These are phyloP conservation scores for Ladona fulva DNA, from an alignment of 1,140 invertebrate species.

Conservation along the genomic window DNA sequence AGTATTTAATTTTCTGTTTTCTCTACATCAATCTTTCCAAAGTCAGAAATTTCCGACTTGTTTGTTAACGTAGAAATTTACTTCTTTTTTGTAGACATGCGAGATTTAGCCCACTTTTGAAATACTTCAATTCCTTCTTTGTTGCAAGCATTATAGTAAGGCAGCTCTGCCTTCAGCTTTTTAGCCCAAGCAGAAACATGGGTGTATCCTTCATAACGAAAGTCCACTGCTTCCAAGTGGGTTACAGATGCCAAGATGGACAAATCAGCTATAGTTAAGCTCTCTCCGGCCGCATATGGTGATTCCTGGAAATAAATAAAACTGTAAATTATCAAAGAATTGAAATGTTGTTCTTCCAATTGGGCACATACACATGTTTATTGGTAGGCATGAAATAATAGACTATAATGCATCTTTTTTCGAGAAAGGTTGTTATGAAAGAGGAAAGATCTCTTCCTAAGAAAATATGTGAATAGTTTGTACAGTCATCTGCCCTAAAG, in stretches of 20 bases:
- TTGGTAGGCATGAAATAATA: too few species aligned
- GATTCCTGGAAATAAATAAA: constrained; percentile 17
- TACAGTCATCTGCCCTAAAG: too few species aligned
- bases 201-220: constrained; percentile 29
- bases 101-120: constrained; percentile 24
- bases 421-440: too few species aligned
- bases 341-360: too few species aligned
- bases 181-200: constrained; percentile 30
- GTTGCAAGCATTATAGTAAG: constrained; percentile 33
- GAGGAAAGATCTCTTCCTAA: too few species aligned
- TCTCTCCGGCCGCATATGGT: constrained; percentile 30
- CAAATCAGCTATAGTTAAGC: constrained; percentile 33
- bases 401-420: too few species aligned
- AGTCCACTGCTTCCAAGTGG: constrained; percentile 30
- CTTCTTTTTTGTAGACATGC: constrained; percentile 5
- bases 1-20: too few species aligned
- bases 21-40: too few species aligned
- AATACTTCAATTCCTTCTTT: constrained; percentile 28
- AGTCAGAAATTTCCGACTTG: too few species aligned
- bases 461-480: too few species aligned
- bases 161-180: constrained; percentile 30
- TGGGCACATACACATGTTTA: too few species aligned
- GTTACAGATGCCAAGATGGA: constrained; percentile 31
- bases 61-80: background rate
- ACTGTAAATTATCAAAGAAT: too few species aligned